Conservation (phyloP, 2,113 vertebrate species). For the Phocoena phocoena region DNA sequence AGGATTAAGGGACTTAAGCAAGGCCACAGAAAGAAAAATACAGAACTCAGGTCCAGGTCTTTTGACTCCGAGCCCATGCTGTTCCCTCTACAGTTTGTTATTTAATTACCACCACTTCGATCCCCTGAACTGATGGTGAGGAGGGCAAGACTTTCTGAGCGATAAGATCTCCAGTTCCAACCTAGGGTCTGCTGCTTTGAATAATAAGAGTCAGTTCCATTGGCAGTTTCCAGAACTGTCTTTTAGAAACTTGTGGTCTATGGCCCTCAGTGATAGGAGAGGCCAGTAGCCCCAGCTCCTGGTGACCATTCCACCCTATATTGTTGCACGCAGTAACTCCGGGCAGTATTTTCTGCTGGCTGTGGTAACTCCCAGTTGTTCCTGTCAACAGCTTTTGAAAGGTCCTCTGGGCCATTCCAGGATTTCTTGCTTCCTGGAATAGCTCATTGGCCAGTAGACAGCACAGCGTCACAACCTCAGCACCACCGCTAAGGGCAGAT, state of each 20-base stretch:
- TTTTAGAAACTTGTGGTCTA: background rate
- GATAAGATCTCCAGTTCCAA: background rate
- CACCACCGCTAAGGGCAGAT: background rate
- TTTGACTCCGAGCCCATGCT: background rate
- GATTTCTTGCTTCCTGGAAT: constrained; percentile 13
- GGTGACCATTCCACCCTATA: background rate
- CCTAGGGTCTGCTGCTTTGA: background rate
- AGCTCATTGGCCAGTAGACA: background rate
- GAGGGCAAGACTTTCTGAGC: background rate
- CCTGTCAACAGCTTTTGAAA: background rate
- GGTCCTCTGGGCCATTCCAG: background rate
- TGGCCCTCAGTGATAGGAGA: background rate
- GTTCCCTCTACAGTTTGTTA: background rate
- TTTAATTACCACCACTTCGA: background rate
- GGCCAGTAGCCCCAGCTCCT: background rate
- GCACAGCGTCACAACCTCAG: background rate
- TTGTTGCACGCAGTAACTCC: background rate
- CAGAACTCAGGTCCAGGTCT: background rate
- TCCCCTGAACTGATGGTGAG: background rate
- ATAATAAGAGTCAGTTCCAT: background rate
- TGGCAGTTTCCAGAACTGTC: background rate
- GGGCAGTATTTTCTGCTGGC: background rate
- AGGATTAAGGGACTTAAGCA: background rate
- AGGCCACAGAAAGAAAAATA: constrained; percentile 1
- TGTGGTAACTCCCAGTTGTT: background rate